Base-by-base conservation (phyloP, 2,888 invertebrate genomes). In the Epinotia brunnichana region DNA sequence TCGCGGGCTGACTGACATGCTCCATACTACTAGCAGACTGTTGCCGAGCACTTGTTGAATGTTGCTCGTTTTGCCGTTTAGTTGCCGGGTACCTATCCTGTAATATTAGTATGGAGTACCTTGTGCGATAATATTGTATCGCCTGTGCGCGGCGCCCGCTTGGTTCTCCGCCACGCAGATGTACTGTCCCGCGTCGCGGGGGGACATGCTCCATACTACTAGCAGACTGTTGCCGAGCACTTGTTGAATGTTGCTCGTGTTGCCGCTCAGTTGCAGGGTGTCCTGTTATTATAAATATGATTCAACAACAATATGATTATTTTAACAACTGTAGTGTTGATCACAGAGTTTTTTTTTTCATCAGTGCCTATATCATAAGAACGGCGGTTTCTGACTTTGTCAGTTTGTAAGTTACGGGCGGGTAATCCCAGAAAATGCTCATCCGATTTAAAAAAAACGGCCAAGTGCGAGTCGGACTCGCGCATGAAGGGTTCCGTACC, bases 131-230 rank as follows among this genome's bases (percentile, higher is more conserved):
- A 94, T 78, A 75, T 90, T 86, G 81, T 89, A 91, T 29, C 90
- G 80, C 15, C 89, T 78, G 48, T 90, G 85, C n/a, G 84, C 83
- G 0, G 85, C 77, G 15, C 95, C 95, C 0, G 92, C 94, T 1
- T 81, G 79, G 83, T 94, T 95, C 77, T 92, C 90, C 0, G 94
- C 95, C 13, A 93, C 88, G 78, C 95, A 95, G 41, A 90, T 89
- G 87, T 95, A 95, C 75, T 92, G 91, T 0, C 95, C 95, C 15
- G 94, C 94, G 82, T 94, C 94, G 0, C 80, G 77, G 1, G 88
- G 79, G 61, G 85, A 81, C 41, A 89, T 92, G 75, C 92, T 85
- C 88, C 92, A 91, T 21, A 94, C 76, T 0, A 87, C 88, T 0
- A 94, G 80, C 73, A 91, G 74, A 67, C 89, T 88, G 77, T 87